A percentile compares a stretch with the other conserved stretches of the same genome.
These are phyloP conservation scores for Scaptomyza graminum DNA, from an alignment of 1,140 invertebrate genomes.

Conservation along the genomic window DNA sequence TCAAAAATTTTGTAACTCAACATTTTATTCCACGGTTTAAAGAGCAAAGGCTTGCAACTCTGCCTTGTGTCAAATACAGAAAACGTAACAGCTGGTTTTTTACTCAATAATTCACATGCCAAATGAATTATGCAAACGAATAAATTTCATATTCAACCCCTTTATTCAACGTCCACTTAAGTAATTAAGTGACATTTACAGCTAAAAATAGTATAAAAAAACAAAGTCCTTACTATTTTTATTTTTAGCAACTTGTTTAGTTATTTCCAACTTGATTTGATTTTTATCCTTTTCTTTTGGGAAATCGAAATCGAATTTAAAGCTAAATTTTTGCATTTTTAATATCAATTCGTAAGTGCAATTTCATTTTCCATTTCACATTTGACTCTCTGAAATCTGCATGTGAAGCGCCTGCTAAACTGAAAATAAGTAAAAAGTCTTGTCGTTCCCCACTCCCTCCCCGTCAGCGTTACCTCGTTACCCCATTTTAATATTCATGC, in stretches of 20 bases:
- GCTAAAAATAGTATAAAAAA: neutral
- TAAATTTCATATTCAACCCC: neutral
- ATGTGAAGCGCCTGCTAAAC: neutral
- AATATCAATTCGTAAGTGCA: neutral
- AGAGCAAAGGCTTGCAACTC: neutral
- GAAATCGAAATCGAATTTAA: neutral
- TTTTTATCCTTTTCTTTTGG: too few relatives aligned
- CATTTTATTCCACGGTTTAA: too few relatives aligned
- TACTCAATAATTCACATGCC: neutral
- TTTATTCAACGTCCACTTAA: neutral
- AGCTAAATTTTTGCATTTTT: neutral
- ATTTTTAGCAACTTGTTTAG: too few relatives aligned
- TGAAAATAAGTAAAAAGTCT: neutral
- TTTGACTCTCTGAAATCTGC: neutral
- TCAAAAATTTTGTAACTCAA: too few relatives aligned
- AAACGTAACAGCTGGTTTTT: neutral
- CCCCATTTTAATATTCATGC: conserved; percentile 45
- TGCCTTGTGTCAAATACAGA: neutral
- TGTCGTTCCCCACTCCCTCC: neutral
- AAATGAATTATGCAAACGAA: neutral
- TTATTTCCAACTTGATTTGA: too few relatives aligned
- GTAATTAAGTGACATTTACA: neutral
- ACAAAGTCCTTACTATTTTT: neutral
- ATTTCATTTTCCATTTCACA: neutral
- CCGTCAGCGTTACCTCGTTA: neutral